A percentile compares a stretch with the other conserved stretches of the same genome.
phyloP scores from a whole-genome alignment of 2,113 vertebrate genomes.

The Pollachius pollachius region DNA sequence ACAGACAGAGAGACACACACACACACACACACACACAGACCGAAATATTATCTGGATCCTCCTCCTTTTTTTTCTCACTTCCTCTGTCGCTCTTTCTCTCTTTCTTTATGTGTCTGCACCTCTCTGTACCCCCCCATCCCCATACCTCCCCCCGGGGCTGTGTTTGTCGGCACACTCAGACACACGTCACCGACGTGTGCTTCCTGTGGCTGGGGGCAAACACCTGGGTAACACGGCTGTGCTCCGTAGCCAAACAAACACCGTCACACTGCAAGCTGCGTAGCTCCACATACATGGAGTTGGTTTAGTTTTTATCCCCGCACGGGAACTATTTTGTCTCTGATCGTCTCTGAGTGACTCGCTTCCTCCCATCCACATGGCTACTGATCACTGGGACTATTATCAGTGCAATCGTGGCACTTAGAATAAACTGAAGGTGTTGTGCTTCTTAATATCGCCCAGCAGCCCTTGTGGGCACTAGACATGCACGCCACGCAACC shows the following conservation, averaged over 20 bases:
- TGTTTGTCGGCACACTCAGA: constrained; percentile 61
- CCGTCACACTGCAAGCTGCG: constrained; percentile 14
- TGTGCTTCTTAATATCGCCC: too few species aligned
- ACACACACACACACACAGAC: background rate
- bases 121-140: background rate
- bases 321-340: too few species aligned
- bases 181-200: constrained; percentile 59
- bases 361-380: too few species aligned
- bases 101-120: constrained; percentile 10
- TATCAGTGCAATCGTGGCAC: too few species aligned
- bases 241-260: constrained; percentile 29
- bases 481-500: too few species aligned
- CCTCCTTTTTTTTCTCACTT: too few species aligned
- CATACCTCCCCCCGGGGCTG: constrained; percentile 48
- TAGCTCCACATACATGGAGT: background rate
- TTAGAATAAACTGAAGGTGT: too few species aligned
- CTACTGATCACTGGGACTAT: too few species aligned
- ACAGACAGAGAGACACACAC: background rate
- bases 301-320: too few species aligned
- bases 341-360: too few species aligned
- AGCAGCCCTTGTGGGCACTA: too few species aligned
- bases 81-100: constrained; percentile 3
- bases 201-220: constrained; percentile 72
- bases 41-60: background rate
- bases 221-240: constrained; percentile 69